A percentile compares a stretch with the other conserved stretches of the same genome.
phyloP scores from a whole-genome alignment of 2,888 invertebrate genomes.

The Drosophila pseudotalamancana region DNA sequence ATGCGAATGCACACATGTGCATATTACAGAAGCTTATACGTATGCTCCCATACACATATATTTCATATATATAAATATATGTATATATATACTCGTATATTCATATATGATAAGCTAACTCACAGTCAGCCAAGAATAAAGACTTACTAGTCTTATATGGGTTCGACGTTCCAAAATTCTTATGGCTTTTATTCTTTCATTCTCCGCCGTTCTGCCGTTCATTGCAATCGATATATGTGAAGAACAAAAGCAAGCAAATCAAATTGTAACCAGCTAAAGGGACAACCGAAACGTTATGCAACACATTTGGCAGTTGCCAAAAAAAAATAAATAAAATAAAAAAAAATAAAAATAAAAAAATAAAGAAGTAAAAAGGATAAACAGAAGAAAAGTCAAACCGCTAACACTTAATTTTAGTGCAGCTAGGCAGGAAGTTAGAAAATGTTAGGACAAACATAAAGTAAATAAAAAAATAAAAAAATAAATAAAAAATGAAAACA shows the following conservation, averaged over 20 bases:
- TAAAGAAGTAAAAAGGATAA: not conserved
- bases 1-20: not conserved
- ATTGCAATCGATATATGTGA: not conserved
- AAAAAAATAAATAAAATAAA: not conserved
- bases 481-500: not conserved
- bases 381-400: conserved; percentile 29
- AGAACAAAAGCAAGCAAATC: not conserved
- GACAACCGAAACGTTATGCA: not conserved
- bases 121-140: not conserved
- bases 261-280: conserved; percentile 1
- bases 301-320: conserved; percentile 17
- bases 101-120: not conserved
- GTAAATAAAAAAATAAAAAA: not conserved
- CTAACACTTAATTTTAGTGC: conserved; percentile 44
- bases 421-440: conserved; percentile 32
- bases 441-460: not conserved
- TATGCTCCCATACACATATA: too few relatives aligned
- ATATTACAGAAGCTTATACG: conserved; percentile 15
- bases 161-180: too few relatives aligned
- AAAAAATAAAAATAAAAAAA: not conserved
- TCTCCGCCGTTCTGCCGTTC: not conserved
- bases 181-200: not conserved
- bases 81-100: not conserved
- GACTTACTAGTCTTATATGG: too few relatives aligned
- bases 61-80: conserved; percentile 7